Percentiles rank a stretch among this genome's conserved stretches.
Conservation (phyloP, 2,888 invertebrate genomes). For the Dimorphilus gyrociliatus region DNA sequence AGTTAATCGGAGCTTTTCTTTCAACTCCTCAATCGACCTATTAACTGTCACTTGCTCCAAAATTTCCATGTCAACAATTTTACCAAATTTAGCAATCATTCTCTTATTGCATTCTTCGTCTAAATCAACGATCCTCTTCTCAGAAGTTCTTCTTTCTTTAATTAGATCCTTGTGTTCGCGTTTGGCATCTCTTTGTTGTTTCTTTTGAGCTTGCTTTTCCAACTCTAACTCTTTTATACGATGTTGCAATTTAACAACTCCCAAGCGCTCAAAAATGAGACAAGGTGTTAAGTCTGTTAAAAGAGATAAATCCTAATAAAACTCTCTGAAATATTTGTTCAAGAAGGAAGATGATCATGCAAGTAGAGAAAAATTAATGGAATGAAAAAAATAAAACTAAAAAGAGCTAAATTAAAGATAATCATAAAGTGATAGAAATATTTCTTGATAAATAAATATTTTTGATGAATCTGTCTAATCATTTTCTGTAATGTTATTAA, state of each 20-base stretch:
- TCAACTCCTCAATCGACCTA: conserved; percentile 33
- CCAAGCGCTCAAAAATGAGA: conserved; percentile 31
- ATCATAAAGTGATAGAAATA: no score
- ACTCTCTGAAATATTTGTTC: no score
- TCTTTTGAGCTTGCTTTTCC: conserved; percentile 33
- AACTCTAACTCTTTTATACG: conserved; percentile 36
- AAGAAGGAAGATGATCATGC: no score
- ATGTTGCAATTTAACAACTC: conserved; percentile 23
- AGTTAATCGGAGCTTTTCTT: conserved; percentile 27
- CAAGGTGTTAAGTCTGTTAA: conserved; percentile 28
- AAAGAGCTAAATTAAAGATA: no score
- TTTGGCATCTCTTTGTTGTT: conserved; percentile 33
- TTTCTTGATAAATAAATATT: no score
- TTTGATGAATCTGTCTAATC: no score
- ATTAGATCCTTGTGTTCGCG: conserved; percentile 32
- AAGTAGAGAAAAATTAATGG: no score
- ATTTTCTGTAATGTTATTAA: no score
- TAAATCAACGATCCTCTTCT: conserved; percentile 26
- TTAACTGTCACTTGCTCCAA: conserved; percentile 36
- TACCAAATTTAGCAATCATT: conserved; percentile 36
- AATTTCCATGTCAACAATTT: conserved; percentile 33
- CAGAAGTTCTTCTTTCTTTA: conserved; percentile 30
- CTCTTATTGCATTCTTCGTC: conserved; percentile 29
- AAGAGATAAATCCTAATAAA: no score
- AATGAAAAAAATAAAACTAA: no score